Evolutionary conservation across 2,797 vertebrate genomes (phyloP), one percentile per base, ranked within the genome.

Genomic region (Channallabes apus): DNA sequence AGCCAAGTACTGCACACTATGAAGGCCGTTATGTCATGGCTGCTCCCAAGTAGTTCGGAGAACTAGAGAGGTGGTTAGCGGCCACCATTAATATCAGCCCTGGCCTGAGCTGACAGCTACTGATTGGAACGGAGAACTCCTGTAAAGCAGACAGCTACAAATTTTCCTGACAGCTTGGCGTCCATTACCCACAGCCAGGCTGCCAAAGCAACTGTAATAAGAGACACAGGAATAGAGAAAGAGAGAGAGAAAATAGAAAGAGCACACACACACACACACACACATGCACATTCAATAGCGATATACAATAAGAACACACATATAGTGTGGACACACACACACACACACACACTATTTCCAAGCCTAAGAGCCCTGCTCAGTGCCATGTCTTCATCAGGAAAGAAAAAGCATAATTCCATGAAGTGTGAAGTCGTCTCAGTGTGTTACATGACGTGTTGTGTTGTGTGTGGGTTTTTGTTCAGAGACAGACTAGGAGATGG

Each of bases 121-220:
- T 92, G 93, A 94, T 94, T 93, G 95, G 92, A 93, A 94, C 91
- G 92, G 91, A 94, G 94, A 94, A 92, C 91, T 90, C 91, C 86
- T 90, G 92, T 87, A 90, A 90, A 91, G 94, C 93, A 94, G 94
- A 94, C 91, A 92, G 94, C 94, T 93, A 93, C 94, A 93, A 94
- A 95, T 94, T 94, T 94, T 91, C 90, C 94, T 95, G 94, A 94
- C 94, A 94, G 95, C 91, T 93, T 93, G 77, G 92, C 91, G 94
- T 94, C 94, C 90, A 90, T 94, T 94, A 93, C 94, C 86, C 85
- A 92, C 90, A 89, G 91, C 93, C 94, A 93, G 93, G 93, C 86
- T 94, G 94, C 94, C 95, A 95, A 95, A 95, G 93, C 93, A 93
- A 92, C 92, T 83, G 91, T 91, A 93, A 93, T 91, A 90, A 92